Base-by-base conservation (phyloP, 92 coral and sea anemone genomes). In the Isaurus tuberculatus region DNA sequence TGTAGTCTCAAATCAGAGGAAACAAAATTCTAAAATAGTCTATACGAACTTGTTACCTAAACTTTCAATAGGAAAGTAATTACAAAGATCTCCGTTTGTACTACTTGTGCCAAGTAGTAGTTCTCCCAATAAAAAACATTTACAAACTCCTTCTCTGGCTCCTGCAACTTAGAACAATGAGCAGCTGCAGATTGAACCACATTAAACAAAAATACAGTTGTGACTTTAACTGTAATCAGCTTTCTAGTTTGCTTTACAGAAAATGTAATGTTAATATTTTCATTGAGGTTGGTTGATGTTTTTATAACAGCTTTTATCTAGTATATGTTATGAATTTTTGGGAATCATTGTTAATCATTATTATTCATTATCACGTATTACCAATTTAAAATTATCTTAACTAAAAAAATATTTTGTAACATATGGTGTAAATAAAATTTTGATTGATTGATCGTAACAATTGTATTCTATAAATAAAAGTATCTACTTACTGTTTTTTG, bases 1-100 rank as follows among this genome's bases (percentile, higher is more conserved):
- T 17, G 64, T 55, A 55, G 64, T 55, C 23, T 55, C 64, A 55
- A 55, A 55, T 57, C 25, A 57, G 65, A 57, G 29, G 20, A 57
- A 57, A 23, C 20, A 57, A 1, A 23, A 17, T 57, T n/a, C n/a
- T n/a, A n/a, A n/a, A 57, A 16, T 57, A 57, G 20, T 57, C 0
- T 57, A 19, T 57, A 57, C 0, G 27, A 6, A 57, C 65, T 57
- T 57, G 65, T 57, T 57, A 57, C 26, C 28, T 2, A 6, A 57
- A 57, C 65, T 0, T 57, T 57, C 27, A 19, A 19, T 57, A 19
- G 27, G 20, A 57, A 57, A 9, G 65, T 27, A 8, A 20, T 57
- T 23, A 57, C 65, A 57, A 8, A n/a, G n/a, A n/a, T n/a, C 55
- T 48, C 0, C 19, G 3, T 1, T 1, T 1, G 13, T 13, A 48